Percentiles rank a stretch among this genome's conserved stretches.
Evolutionary conservation across 1,140 invertebrate species (phyloP).

Genomic region (Drosophila prosaltans): DNA sequence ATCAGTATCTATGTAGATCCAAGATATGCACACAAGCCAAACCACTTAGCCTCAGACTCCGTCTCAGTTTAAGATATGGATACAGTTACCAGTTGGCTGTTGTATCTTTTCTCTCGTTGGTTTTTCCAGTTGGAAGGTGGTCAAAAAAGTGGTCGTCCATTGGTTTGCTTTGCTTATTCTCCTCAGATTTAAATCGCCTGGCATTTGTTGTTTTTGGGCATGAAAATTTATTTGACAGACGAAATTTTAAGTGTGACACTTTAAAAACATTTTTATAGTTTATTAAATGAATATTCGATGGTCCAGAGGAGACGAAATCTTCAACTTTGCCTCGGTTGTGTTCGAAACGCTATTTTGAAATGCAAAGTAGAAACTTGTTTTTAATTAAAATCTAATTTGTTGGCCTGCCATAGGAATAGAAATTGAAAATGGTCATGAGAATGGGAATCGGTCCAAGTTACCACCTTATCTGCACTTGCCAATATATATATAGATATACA

Average conservation of each 20-base stretch:
- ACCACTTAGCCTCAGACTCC: constrained; percentile 35
- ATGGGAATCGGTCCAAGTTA: not conserved
- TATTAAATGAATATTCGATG: constrained; percentile 61
- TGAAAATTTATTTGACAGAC: constrained; percentile 69
- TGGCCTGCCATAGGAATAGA: not conserved
- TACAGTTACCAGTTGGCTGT: not conserved
- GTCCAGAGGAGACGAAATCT: not conserved
- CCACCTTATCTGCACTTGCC: constrained; percentile 18
- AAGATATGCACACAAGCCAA: constrained; percentile 33
- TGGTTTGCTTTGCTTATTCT: constrained; percentile 23
- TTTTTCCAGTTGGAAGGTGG: constrained; percentile 38
- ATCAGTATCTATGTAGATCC: constrained; percentile 46
- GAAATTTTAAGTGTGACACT: constrained; percentile 73
- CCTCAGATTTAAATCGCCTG: constrained; percentile 61
- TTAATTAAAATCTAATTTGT: constrained; percentile 47
- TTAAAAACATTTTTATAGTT: constrained; percentile 67
- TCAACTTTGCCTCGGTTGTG: constrained; percentile 5
- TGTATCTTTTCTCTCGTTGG: constrained; percentile 26
- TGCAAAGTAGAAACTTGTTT: constrained; percentile 61
- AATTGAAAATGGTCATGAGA: not conserved
- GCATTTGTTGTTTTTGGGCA: constrained; percentile 53
- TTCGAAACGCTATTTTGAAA: constrained; percentile 38
- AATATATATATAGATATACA: constrained; percentile 39
- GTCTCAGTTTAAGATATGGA: no score
- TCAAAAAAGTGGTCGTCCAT: constrained; percentile 30